Evolutionary conservation across 2,797 vertebrate species (phyloP).

Genomic region (Sebastes cheni): DNA sequence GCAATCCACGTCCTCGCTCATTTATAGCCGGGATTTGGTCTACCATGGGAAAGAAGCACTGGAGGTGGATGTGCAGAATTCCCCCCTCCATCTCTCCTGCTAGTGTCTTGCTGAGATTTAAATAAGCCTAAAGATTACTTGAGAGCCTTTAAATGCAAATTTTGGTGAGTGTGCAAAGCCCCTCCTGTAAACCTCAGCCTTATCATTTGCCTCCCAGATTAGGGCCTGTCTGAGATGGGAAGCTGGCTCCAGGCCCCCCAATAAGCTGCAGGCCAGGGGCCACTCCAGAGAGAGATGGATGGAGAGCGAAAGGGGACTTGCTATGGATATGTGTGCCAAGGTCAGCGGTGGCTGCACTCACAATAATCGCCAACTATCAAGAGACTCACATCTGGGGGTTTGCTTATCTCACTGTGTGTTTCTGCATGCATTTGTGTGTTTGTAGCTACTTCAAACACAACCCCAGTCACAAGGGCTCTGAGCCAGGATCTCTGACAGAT

Average conservation of each 20-base stretch:
- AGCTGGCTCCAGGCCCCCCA: constrained; percentile 74
- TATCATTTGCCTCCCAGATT: constrained; percentile 84
- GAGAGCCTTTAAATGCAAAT: constrained; percentile 86
- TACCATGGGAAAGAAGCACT: constrained; percentile 74
- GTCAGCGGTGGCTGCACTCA: constrained; percentile 64
- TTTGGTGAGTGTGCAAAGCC: constrained; percentile 75
- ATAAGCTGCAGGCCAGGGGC: constrained; percentile 76
- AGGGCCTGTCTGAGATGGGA: constrained; percentile 75
- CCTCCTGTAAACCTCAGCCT: constrained; percentile 79
- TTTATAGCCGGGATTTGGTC: constrained; percentile 75
- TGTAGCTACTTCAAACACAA: constrained; percentile 8
- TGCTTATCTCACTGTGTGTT: constrained; percentile 44
- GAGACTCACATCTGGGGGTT: constrained; percentile 52
- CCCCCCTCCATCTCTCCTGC: constrained; percentile 46
- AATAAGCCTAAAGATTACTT: constrained; percentile 85
- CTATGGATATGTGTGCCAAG: constrained; percentile 65
- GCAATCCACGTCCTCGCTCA: constrained; percentile 63
- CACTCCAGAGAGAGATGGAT: constrained; percentile 60
- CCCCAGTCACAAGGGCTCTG: constrained; percentile 11
- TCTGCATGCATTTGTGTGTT: constrained; percentile 16
- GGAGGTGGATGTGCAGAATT: constrained; percentile 73
- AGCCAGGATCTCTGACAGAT: constrained; percentile 60
- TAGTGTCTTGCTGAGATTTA: constrained; percentile 84
- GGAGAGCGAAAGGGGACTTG: constrained; percentile 22
- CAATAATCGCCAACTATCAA: constrained; percentile 64